Evolutionary conservation across 2,113 vertebrate species (phyloP).

Genomic region (Siniperca chuatsi): DNA sequence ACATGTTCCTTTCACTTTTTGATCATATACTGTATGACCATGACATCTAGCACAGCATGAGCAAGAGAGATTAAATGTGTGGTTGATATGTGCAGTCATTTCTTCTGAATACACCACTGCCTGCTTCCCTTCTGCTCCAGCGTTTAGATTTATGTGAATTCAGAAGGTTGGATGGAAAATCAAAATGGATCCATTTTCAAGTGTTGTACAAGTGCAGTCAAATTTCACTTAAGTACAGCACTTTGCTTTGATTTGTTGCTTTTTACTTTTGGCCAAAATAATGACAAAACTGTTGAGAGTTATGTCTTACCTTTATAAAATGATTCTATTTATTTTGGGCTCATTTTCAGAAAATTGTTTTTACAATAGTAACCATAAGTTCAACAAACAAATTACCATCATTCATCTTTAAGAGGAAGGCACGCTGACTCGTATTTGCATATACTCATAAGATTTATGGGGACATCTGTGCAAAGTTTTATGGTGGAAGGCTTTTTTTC

Average conservation of each 20-base stretch:
- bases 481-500: not conserved
- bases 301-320: not conserved
- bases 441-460: not conserved
- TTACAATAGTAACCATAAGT: not conserved
- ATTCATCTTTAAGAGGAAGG: not conserved
- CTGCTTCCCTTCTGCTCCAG: not conserved
- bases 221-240: not conserved
- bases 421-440: not conserved
- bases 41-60: not conserved
- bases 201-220: not conserved
- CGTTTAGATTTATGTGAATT: not conserved
- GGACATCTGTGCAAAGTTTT: not conserved
- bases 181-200: too few species aligned
- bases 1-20: not conserved
- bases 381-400: not conserved
- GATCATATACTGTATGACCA: not conserved
- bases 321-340: not conserved
- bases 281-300: too few species aligned
- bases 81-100: not conserved
- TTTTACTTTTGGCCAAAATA: not conserved
- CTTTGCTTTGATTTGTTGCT: not conserved
- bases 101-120: not conserved
- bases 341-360: not conserved
- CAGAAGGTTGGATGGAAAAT: too few species aligned
- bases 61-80: not conserved